Base-by-base conservation (phyloP, 2,113 vertebrate species). In the Cyanoderma ruficeps region DNA sequence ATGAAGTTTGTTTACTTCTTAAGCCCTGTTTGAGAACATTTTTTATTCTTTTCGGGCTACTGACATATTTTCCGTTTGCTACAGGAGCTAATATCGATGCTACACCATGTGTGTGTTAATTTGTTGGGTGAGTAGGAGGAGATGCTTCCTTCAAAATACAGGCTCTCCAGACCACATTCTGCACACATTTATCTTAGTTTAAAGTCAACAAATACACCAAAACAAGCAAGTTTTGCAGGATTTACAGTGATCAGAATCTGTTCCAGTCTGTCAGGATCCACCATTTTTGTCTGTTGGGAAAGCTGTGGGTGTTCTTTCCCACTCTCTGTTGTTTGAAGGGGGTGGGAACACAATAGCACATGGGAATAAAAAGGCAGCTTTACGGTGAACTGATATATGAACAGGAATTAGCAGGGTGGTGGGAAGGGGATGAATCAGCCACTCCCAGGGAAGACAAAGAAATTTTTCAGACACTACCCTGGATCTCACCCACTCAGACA, bases 401-500 rank as follows among this genome's bases (percentile, higher is more conserved):
- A 80, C 87, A 96, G 79, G 85, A 90, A 90, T 96, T 96, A 95
- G 31, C 59, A 86, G 75, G 59, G 60, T 83, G 47, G 92, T 97
- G 95, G 95, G 95, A 96, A 95, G 95, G 39, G 90, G 81, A 96
- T 96, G 90, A 94, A 96, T 97, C 93, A 96, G 92, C 68, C 64
- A 90, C 90, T 92, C 85, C 92, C 71, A 60, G 50, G 11, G 47
- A 94, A 96, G 94, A 96, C 93, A 97, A 96, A 96, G 87, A 92
- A 42, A 88, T 80, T 92, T 86, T 93, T 90, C 92, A 95, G 96
- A 94, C 90, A 70, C 68, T 92, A 92, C 71, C 88, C 83, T 94
- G 82, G 79, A 79, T 94, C 76, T 92, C 96, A 95, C 95, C 96
- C 94, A 96, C 96, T 95, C 96, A 96, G 85, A 82, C 67, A 81